A percentile compares a stretch with the other conserved stretches of the same genome.
These are phyloP conservation scores for Rhynchopsitta pachyrhyncha DNA, from an alignment of 2,113 vertebrate species.

Conservation along the genomic window DNA sequence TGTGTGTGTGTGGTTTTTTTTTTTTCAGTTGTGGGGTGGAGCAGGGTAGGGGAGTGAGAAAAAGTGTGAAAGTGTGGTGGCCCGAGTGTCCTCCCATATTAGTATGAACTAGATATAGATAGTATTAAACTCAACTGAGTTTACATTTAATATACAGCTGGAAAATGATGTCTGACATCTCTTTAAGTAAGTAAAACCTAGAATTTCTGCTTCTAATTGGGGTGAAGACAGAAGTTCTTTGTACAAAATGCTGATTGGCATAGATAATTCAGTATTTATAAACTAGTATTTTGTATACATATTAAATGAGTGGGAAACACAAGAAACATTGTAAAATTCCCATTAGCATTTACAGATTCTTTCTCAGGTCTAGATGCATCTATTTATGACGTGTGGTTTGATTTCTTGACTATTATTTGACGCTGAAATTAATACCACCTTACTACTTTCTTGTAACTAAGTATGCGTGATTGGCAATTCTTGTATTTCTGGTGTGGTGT, in stretches of 20 bases:
- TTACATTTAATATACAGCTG: neutral
- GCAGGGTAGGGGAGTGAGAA: rapidly evolving
- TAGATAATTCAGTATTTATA: neutral
- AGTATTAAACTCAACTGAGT: neutral
- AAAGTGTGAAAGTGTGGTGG: neutral
- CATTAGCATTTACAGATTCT: neutral
- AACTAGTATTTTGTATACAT: neutral
- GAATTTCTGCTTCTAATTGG: neutral
- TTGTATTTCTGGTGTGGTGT: neutral
- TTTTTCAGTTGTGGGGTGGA: neutral
- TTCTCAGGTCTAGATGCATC: neutral
- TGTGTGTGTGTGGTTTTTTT: neutral
- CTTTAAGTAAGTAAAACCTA: neutral
- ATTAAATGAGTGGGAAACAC: neutral
- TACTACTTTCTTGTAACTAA: neutral
- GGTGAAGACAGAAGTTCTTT: neutral
- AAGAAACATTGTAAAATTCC: neutral
- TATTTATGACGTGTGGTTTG: neutral
- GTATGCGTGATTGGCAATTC: neutral
- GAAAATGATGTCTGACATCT: neutral
- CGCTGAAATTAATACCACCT: neutral
- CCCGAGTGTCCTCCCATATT: neutral
- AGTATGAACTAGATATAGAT: neutral
- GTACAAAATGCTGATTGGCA: neutral
- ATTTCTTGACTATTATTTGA: neutral